Base-by-base conservation (phyloP, 2,113 vertebrate genomes). In the Zonotrichia leucophrys region DNA sequence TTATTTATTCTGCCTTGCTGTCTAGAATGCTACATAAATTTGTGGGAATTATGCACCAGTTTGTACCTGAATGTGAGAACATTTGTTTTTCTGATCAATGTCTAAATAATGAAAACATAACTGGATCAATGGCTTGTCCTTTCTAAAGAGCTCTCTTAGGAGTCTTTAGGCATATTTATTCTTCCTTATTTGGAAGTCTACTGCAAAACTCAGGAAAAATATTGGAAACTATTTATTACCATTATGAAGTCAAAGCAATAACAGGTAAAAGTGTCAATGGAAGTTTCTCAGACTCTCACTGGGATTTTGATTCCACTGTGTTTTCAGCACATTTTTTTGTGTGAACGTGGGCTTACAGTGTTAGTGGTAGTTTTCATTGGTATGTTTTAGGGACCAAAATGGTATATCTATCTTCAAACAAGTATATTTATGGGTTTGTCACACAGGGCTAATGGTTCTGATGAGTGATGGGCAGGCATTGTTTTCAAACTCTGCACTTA, bases 81-180 rank as follows among this genome's bases (percentile, higher is more conserved):
- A 52, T 39, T 92, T 86, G 13, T 41, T 80, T 37, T 82, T 44
- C 84, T 87, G n/a, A 91, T 93, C 67, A 67, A 58, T 95, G 53
- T 73, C 1, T 10, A 82, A 95, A 72, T 75, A 85, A 85, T 76
- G 82, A 91, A 89, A 94, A 49, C 20, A 28, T 64, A 91, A 60
- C 15, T 76, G 41, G 66, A 93, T 93, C 90, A 63, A 92, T 91
- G 84, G 9, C 10, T 84, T 82, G 78, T 79, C 78, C 78, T 91
- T 91, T 62, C 74, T 87, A 68, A 78, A 91, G 49, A 59, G 31
- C 33, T 93, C 17, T 64, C 21, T 82, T 53, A 30, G 2, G 46
- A 53, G 21, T 28, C 88, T 83, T 78, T 12, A 56, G 39, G 52
- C 19, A 18, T 44, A 74, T 90, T 90, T 87, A 44, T 78, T 86